These are phyloP conservation scores for Cryptotermes secundus DNA, from an alignment of 1,140 invertebrate genomes.

Conservation along the genomic window DNA sequence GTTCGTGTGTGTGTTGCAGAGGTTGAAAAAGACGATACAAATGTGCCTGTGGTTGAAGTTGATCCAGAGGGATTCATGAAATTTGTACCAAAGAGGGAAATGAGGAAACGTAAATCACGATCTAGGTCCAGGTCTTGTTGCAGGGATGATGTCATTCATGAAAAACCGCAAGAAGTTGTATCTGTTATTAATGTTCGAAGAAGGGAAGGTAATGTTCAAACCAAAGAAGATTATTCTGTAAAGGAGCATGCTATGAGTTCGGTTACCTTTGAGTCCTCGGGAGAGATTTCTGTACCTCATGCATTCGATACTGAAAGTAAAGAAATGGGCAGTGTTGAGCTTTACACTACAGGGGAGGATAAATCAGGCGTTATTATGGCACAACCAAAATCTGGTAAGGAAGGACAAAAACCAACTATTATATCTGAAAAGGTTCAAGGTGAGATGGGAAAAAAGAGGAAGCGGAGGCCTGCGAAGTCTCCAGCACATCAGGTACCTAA, in stretches of 20 bases:
- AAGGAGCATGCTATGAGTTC: too few relatives aligned
- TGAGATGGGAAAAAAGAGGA: neutral
- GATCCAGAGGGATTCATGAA: constrained; percentile 55
- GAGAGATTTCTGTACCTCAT: neutral
- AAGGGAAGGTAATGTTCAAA: neutral
- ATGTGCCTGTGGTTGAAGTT: constrained; percentile 46
- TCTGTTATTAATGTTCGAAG: neutral
- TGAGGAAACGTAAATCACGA: constrained; percentile 49
- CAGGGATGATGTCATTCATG: neutral
- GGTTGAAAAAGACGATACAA: constrained; percentile 18
- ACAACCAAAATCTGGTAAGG: too few relatives aligned
- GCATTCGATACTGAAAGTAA: neutral
- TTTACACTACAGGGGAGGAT: too few relatives aligned
- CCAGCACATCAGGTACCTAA: neutral
- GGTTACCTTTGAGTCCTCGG: too few relatives aligned
- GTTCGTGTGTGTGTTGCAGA: neutral
- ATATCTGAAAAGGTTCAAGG: neutral
- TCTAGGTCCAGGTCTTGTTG: constrained; percentile 46
- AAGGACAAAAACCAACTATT: too few relatives aligned
- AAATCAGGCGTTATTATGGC: too few relatives aligned
- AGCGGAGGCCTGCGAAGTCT: neutral
- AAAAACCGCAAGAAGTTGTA: neutral
- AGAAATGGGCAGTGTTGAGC: too few relatives aligned
- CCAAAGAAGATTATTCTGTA: neutral
- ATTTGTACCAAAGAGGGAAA: constrained; percentile 49